phyloP scores from a whole-genome alignment of 2,797 vertebrate species.

The Lacerta viridis region DNA sequence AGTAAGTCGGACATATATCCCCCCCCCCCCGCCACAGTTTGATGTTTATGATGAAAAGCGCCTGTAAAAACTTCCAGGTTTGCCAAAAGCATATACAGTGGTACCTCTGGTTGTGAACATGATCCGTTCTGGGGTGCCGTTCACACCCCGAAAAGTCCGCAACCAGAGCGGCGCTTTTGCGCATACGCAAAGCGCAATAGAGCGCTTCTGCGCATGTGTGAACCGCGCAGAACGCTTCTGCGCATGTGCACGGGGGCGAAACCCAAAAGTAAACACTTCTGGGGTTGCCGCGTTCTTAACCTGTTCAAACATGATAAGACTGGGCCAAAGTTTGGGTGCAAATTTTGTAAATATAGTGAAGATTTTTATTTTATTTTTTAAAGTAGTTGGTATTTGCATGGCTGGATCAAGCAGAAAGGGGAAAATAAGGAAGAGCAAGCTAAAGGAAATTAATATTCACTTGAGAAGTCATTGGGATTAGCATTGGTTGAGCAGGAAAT shows the following conservation, averaged over 20 bases:
- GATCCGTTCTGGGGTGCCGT: no score
- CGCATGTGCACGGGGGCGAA: no score
- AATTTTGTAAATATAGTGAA: background rate
- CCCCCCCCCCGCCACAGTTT: background rate
- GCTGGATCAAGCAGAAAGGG: no score
- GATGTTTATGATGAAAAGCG: conserved; percentile 19
- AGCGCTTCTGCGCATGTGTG: no score
- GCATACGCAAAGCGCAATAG: no score
- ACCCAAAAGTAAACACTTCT: no score
- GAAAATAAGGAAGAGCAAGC: background rate
- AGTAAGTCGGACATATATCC: conserved; percentile 83
- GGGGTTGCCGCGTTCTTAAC: no score
- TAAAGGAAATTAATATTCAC: no score
- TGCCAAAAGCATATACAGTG: background rate
- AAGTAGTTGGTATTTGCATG: background rate
- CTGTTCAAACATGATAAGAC: background rate
- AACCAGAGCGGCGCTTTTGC: no score
- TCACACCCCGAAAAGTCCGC: no score
- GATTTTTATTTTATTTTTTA: background rate
- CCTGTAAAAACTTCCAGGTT: background rate
- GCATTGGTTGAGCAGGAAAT: background rate
- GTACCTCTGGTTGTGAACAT: no score
- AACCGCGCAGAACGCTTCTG: no score
- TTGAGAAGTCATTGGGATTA: background rate
- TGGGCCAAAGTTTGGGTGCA: background rate